These are phyloP conservation scores for Lissocephala sabroskyi DNA, from an alignment of 2,888 invertebrate genomes.

Conservation along the genomic window DNA sequence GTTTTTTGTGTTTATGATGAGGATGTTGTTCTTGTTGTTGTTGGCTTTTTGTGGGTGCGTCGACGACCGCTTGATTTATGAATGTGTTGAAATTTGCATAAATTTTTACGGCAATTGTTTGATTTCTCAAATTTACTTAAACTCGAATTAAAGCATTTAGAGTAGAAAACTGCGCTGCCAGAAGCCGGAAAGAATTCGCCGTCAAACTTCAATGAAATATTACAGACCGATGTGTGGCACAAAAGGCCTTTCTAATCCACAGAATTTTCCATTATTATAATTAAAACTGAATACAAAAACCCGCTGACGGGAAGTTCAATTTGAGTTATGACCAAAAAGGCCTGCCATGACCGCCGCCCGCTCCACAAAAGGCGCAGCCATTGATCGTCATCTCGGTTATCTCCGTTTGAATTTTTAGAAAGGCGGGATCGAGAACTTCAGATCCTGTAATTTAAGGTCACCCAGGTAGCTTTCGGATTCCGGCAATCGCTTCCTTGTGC, in stretches of 20 bases:
- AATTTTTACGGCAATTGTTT: constrained; percentile 49
- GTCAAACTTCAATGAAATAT: no score
- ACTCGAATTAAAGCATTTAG: constrained; percentile 40
- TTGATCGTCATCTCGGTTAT: background rate
- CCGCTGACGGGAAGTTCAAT: constrained; percentile 46
- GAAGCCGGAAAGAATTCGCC: no score
- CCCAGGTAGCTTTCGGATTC: background rate
- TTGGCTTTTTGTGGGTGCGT: constrained; percentile 44
- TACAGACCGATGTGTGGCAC: no score
- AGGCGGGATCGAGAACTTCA: no score
- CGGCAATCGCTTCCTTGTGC: no score
- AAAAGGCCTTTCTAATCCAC: no score
- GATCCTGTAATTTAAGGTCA: constrained; percentile 54
- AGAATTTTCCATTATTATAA: no score
- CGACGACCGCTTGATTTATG: constrained; percentile 44
- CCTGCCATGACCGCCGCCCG: background rate
- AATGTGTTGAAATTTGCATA: constrained; percentile 33
- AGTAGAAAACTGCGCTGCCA: no score
- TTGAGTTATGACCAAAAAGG: constrained; percentile 8
- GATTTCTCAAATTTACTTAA: constrained; percentile 43
- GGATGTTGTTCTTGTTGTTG: constrained; percentile 1
- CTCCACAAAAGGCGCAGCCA: constrained; percentile 22
- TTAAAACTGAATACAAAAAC: constrained; percentile 10
- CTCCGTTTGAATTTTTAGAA: constrained; percentile 49
- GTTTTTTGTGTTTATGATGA: background rate